Base-by-base conservation (phyloP, 2,888 invertebrate genomes). In the Machimus rusticus region DNA sequence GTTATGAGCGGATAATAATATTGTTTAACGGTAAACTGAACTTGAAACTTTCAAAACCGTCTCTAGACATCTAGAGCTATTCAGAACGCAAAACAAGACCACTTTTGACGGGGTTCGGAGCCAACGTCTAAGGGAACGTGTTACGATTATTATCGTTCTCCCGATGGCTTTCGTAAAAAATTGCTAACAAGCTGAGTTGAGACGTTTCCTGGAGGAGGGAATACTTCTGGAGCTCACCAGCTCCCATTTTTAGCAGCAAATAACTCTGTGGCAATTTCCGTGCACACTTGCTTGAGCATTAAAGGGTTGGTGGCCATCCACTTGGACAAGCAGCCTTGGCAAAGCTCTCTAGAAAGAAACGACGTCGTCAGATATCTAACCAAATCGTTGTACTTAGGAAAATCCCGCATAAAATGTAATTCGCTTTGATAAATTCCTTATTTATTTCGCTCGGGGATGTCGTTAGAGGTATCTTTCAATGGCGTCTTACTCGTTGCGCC, bases 21-120 rank as follows among this genome's bases (percentile, higher is more conserved):
- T 81, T 81, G 81, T 81, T 81, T 81, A 81, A 81, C 81, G 81
- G 28, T 81, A 81, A 81, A 81, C 81, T 81, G 34, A 51, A 81
- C 81, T 81, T 51, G 51, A 81, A 81, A 81, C 28, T 55, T 31
- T 51, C 66, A 14, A 66, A 66, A 66, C 19, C 23, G 66, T 66
- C 66, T 66, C 66, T 66, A 66, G 28, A 28, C 28, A 28, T 66
- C 66, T 66, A 66, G 28, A 28, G 23, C 66, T 66, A 23, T 55
- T 55, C 14, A 31, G 51, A 6, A 55, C 14, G 55, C 31, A 81
- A 31, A 55, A 55, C 51, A 81, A 81, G 81, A 31, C 46, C 34
- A 55, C 51, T 55, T 55, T 55, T 55, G 55, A 55, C 34, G 34
- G 51, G 28, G 34, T 81, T 31, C 16, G 31, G 16, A 81, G 37